phyloP scores from a whole-genome alignment of 2,797 vertebrate genomes.

The Chiroxiphia lanceolata region DNA sequence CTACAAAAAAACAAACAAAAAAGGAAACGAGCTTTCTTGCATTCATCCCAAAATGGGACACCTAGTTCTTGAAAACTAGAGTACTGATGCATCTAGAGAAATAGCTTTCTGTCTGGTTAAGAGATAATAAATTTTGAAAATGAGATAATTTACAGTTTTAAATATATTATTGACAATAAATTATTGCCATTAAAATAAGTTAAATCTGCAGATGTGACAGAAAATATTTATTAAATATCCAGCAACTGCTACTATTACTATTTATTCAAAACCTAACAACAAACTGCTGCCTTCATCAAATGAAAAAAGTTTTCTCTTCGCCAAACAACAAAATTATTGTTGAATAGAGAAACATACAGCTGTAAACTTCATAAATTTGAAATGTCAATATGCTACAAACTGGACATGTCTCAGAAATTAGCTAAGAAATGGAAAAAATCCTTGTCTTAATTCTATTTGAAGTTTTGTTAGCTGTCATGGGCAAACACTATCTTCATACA shows the following conservation, averaged over 20 bases:
- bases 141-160: not conserved
- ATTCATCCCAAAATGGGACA: not conserved
- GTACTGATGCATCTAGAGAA: not conserved
- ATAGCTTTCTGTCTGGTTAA: not conserved
- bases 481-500: not conserved
- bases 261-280: not conserved
- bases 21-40: not conserved
- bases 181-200: not conserved
- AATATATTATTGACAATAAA: not conserved
- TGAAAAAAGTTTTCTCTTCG: not conserved
- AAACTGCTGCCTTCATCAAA: not conserved
- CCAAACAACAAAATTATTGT: not conserved
- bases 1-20: not conserved
- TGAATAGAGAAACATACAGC: not conserved
- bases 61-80: not conserved
- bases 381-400: not conserved
- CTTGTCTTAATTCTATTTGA: not conserved
- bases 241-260: not conserved
- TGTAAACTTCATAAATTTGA: not conserved
- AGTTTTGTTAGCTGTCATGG: not conserved
- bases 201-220: not conserved
- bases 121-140: not conserved
- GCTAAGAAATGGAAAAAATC: not conserved
- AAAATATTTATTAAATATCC: not conserved
- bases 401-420: not conserved